These are phyloP conservation scores for Ptilodon capucinus DNA, from an alignment of 2,888 invertebrate genomes.

Conservation along the genomic window DNA sequence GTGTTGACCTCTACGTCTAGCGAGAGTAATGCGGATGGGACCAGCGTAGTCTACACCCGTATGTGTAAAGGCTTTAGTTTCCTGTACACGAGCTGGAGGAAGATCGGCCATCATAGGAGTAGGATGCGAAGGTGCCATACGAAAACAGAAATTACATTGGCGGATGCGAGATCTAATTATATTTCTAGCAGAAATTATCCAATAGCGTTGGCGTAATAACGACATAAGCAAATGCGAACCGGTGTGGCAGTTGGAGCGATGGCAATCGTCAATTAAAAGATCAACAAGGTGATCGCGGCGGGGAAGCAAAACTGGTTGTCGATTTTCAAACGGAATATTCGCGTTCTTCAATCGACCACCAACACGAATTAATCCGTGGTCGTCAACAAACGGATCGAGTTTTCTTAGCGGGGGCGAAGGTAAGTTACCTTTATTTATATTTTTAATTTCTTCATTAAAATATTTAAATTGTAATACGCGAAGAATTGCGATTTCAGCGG, in stretches of 20 bases:
- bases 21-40: no score
- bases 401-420: conserved; percentile 24
- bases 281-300: background rate
- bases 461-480: background rate
- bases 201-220: no score
- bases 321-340: background rate
- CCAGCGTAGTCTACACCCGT: no score
- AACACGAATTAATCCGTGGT: background rate
- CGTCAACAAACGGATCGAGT: conserved; percentile 9
- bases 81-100: no score
- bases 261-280: background rate
- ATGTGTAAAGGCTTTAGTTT: no score
- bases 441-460: conserved; percentile 12
- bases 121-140: no score
- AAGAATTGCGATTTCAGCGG: background rate
- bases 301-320: background rate
- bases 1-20: no score
- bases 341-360: background rate
- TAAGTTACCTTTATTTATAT: conserved; percentile 13
- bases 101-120: no score
- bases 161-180: no score
- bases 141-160: no score
- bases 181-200: no score
- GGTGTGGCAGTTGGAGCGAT: background rate
- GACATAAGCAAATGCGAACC: no score